Evolutionary conservation across 1,140 invertebrate genomes (phyloP).

Genomic region (Drosophila pallidifrons): DNA sequence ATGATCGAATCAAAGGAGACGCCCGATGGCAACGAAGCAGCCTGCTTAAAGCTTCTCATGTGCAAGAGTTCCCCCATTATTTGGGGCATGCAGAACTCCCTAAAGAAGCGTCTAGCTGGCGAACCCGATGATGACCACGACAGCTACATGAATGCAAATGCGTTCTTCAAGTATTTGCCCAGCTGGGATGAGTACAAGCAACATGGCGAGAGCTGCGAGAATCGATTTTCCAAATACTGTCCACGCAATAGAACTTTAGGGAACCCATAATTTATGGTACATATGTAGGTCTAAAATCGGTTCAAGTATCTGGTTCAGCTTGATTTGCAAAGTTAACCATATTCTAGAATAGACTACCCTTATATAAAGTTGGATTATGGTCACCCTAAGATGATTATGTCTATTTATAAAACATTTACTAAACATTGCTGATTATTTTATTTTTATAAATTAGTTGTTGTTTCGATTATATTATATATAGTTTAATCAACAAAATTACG

Average conservation of each 20-base stretch:
- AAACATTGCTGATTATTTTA: slow-evolving; percentile 15
- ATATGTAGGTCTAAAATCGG: no score
- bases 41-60: slow-evolving; percentile 90
- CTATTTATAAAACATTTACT: not conserved
- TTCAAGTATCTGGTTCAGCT: no score
- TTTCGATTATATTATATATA: no score
- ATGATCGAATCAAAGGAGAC: slow-evolving; percentile 87
- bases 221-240: slow-evolving; percentile 86
- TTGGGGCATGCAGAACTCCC: slow-evolving; percentile 89
- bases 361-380: not conserved
- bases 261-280: not conserved
- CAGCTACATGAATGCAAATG: slow-evolving; percentile 74
- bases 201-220: slow-evolving; percentile 88
- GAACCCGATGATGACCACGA: slow-evolving; percentile 54
- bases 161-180: slow-evolving; percentile 88
- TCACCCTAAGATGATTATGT: not conserved
- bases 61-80: slow-evolving; percentile 92
- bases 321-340: no score
- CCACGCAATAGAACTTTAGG: slow-evolving; percentile 49
- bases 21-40: slow-evolving; percentile 84
- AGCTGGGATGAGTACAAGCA: slow-evolving; percentile 87
- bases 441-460: not conserved
- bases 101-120: slow-evolving; percentile 84
- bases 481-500: not conserved
- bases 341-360: not conserved